Base-by-base conservation (phyloP, 2,113 vertebrate species). In the Pomatorhinus ruficollis region DNA sequence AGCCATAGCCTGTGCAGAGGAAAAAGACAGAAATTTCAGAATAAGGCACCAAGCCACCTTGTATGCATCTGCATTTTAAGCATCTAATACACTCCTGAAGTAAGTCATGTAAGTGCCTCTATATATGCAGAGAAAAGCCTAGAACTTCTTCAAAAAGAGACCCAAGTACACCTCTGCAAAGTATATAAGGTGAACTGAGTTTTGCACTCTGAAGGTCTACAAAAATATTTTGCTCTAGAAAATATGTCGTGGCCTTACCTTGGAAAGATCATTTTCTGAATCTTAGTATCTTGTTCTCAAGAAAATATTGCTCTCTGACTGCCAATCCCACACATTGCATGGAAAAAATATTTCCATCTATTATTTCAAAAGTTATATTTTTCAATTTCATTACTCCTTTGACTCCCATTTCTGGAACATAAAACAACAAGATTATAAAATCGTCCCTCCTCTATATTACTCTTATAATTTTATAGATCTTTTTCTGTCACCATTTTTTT, bases 371-470 rank as follows among this genome's bases (percentile, higher is more conserved):
- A 72, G 3, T 64, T 17, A 56, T 19, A n/a, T 27, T 54, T 84
- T 65, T 77, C 12, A 23, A 4, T 31, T 72, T 49, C 37, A 19
- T 52, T 77, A 37, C 4, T 86, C 21, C 5, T 59, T 79, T 83
- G 7, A 1, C 6, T 8, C 2, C 4, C 5, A 0, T 12, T 63
- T 91, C 47, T 75, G 17, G 23, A 10, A 50, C 9, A 72, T 54
- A 70, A 76, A 85, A 33, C 15, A 66, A 40, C 4, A 42, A 13
- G 12, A 59, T 37, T 16, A 71, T 19, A 56, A 90, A 83, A 86
- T 28, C 72, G 5, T 37, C 3, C 30, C 8, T 61, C 4, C 47
- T 81, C 35, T 61, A 28, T 77, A 37, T 8, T 60, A n/a, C 5
- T 25, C 5, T 33, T 23, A 57, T 4, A 2, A 61, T 44, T 74